phyloP scores from a whole-genome alignment of 1,140 invertebrate genomes.

The Pseudachorutes palmiensis region DNA sequence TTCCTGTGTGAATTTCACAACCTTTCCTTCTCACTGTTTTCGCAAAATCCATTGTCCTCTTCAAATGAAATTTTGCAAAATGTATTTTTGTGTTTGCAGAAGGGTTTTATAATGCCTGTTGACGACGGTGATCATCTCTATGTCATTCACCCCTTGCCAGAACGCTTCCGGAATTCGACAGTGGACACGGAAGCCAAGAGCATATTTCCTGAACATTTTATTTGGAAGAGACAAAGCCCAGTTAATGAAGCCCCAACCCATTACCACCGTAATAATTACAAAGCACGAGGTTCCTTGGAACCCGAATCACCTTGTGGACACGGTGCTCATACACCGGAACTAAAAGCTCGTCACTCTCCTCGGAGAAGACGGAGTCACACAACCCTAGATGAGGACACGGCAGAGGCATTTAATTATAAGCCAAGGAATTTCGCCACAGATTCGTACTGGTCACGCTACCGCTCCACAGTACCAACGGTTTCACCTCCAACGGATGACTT shows the following conservation, averaged over 20 bases:
- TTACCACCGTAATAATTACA: background rate
- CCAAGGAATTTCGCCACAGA: constrained; percentile 22
- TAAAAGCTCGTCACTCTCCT: background rate
- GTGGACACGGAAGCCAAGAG: constrained; percentile 6
- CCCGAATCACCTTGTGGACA: background rate
- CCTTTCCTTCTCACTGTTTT: background rate
- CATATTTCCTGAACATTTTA: constrained; percentile 32
- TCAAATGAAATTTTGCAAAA: background rate
- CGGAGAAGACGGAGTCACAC: background rate
- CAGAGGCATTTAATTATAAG: constrained; percentile 21
- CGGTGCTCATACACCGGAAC: background rate
- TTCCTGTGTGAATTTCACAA: background rate
- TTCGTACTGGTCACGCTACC: constrained; percentile 31
- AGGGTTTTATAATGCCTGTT: constrained; percentile 39
- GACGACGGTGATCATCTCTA: constrained; percentile 37
- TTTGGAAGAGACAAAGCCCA: constrained; percentile 13
- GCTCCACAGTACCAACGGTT: constrained; percentile 7
- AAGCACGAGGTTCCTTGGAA: background rate
- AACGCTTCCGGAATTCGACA: constrained; percentile 29
- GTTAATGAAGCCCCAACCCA: background rate
- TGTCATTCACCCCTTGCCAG: constrained; percentile 41
- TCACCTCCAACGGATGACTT: background rate
- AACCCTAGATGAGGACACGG: background rate
- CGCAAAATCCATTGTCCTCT: background rate
- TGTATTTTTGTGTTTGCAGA: constrained; percentile 35